Conservation (phyloP, 53 echinoderm and acorn worm genomes). For the Luidia sarsii region DNA sequence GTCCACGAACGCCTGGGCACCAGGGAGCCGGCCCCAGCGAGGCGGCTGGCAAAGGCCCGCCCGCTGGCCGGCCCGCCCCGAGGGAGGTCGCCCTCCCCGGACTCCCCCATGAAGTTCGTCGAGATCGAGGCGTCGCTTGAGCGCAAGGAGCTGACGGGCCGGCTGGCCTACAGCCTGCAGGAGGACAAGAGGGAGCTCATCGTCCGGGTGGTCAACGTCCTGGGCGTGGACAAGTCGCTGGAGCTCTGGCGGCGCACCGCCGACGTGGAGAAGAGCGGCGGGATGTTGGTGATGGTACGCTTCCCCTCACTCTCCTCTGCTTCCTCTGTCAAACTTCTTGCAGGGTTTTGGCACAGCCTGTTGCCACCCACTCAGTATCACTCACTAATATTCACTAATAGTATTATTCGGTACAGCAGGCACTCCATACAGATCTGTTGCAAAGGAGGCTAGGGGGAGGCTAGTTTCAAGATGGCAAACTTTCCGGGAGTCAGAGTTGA, state of each 20-base stretch:
- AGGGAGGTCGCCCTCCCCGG: background rate
- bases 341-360: background rate
- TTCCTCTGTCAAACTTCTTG: no score
- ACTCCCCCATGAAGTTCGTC: constrained; percentile 56
- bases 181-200: constrained; percentile 87
- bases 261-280: constrained; percentile 79
- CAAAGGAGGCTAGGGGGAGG: no score
- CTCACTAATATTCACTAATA: no score
- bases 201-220: constrained; percentile 66
- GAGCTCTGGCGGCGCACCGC: constrained; percentile 71
- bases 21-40: constrained; percentile 37
- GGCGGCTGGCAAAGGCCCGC: constrained; percentile 50
- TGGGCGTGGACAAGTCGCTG: constrained; percentile 78
- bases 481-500: no score
- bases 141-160: constrained; percentile 66
- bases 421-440: no score
- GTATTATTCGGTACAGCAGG: no score
- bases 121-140: constrained; percentile 41
- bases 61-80: no score
- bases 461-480: no score
- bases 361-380: no score
- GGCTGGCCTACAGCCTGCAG: constrained; percentile 80
- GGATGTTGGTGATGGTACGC: constrained; percentile 88
- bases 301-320: background rate
- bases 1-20: constrained; percentile 57